phyloP scores from a whole-genome alignment of 1,140 invertebrate species.

The Hetaerina americana region DNA sequence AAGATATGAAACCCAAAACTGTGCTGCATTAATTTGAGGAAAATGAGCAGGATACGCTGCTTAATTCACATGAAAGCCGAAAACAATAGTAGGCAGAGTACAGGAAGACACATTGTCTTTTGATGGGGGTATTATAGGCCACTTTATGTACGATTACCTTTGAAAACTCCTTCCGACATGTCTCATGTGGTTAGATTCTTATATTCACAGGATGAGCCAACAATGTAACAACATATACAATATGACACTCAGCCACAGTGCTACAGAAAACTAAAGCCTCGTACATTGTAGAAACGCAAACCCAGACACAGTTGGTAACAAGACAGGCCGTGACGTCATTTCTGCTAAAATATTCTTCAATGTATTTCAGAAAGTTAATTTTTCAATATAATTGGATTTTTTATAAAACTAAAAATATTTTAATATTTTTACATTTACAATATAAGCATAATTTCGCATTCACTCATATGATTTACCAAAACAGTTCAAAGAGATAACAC shows the following conservation, averaged over 20 bases:
- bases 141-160: too few relatives aligned
- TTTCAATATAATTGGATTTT: neutral
- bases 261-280: neutral
- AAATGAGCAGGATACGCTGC: too few relatives aligned
- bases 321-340: neutral
- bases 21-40: too few relatives aligned
- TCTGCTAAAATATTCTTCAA: neutral
- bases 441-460: neutral
- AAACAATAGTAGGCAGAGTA: too few relatives aligned
- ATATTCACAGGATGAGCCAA: neutral
- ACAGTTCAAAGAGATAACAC: neutral
- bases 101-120: too few relatives aligned
- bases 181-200: neutral
- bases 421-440: neutral
- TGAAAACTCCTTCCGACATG: slow-evolving; percentile 15
- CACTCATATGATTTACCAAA: neutral
- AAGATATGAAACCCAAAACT: too few relatives aligned
- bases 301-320: neutral
- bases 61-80: too few relatives aligned
- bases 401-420: neutral
- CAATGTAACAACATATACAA: neutral
- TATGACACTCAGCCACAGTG: neutral
- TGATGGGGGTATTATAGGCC: too few relatives aligned
- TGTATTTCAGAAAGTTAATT: neutral
- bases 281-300: neutral